These are phyloP conservation scores for Cancer borealis DNA, from an alignment of 2,888 invertebrate genomes.

Conservation along the genomic window DNA sequence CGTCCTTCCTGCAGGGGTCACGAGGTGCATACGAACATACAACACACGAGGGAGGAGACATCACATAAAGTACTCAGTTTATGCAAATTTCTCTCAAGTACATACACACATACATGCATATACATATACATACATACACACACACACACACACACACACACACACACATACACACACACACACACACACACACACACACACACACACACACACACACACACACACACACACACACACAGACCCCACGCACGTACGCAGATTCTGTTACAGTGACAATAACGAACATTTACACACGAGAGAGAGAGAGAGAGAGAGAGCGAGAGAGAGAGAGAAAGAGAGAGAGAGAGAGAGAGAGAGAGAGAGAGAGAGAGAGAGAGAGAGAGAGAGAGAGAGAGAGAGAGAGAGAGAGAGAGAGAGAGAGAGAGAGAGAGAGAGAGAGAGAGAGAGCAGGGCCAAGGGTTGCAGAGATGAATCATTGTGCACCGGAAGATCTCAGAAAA, in stretches of 20 bases:
- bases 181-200: slow-evolving; percentile 20
- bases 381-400: background rate
- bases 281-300: background rate
- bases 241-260: no score
- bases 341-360: background rate
- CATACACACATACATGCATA: background rate
- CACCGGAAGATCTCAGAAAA: background rate
- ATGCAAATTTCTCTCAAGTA: slow-evolving; percentile 9
- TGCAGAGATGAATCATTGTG: slow-evolving; percentile 6
- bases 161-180: background rate
- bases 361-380: background rate
- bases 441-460: background rate
- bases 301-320: background rate
- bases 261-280: background rate
- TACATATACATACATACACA: background rate
- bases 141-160: background rate
- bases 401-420: slow-evolving; percentile 11
- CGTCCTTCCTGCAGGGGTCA: background rate
- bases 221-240: background rate
- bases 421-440: background rate
- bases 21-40: background rate
- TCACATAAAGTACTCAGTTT: background rate
- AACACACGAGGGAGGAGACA: background rate
- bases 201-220: background rate
- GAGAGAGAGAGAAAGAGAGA: background rate